Evolutionary conservation across 2,888 invertebrate genomes (phyloP).

Genomic region (Clistopyga incitator): DNA sequence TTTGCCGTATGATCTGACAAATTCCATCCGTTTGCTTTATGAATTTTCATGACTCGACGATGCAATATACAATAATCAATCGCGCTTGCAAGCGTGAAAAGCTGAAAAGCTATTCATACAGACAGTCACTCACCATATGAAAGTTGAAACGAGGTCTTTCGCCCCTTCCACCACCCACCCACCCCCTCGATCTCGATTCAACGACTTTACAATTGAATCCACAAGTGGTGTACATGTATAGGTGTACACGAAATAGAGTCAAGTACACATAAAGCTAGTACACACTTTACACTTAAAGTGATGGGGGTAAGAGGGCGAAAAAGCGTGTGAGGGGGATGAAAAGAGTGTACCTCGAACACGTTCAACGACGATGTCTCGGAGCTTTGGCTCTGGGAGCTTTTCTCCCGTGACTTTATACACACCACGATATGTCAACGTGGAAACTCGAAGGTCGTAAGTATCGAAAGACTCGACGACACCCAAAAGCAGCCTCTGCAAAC

Average conservation of each 20-base stretch:
- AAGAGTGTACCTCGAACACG: constrained; percentile 40
- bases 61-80: neutral
- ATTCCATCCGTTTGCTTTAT: constrained; percentile 9
- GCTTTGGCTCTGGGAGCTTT: constrained; percentile 38
- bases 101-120: neutral
- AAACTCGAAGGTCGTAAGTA: constrained; percentile 25
- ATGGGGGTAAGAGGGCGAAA: constrained; percentile 7
- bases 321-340: constrained; percentile 29
- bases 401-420: constrained; percentile 35
- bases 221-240: constrained; percentile 63
- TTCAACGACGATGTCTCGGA: constrained; percentile 35
- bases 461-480: neutral
- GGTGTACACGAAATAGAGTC: constrained; percentile 38
- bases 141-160: constrained; percentile 30
- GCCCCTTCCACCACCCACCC: neutral
- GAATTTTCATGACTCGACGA: constrained; percentile 13
- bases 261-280: constrained; percentile 40
- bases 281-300: constrained; percentile 52
- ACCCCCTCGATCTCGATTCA: constrained; percentile 23
- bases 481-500: neutral
- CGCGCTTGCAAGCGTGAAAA: neutral
- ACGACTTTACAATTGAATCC: constrained; percentile 65
- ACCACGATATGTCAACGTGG: constrained; percentile 12
- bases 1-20: neutral
- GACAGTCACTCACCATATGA: constrained; percentile 9